These are phyloP conservation scores for Lycodopsis pacificus DNA, from an alignment of 2,797 vertebrate species.

Conservation along the genomic window DNA sequence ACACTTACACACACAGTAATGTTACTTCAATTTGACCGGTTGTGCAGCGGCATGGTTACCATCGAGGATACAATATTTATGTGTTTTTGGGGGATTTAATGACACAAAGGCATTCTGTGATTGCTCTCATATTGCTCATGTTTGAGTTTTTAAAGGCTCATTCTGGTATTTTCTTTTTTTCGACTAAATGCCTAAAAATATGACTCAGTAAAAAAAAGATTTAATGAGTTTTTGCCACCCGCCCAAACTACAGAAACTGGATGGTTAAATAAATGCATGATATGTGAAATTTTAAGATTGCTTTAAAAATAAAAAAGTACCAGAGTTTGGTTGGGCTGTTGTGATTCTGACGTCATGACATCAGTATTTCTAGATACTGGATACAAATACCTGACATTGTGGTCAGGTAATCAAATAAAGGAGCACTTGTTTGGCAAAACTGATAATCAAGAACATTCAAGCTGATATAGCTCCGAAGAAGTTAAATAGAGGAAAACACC, in stretches of 20 bases:
- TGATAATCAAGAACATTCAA: slow-evolving; percentile 8
- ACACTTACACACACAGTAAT: neutral
- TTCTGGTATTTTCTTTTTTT: neutral
- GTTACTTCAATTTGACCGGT: neutral
- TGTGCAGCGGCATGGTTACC: neutral
- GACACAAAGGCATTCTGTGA: neutral
- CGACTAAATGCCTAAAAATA: neutral
- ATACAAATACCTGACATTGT: neutral
- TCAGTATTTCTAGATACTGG: slow-evolving; percentile 5
- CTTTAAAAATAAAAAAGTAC: neutral
- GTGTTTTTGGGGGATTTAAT: neutral
- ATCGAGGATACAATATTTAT: neutral
- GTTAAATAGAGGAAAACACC: slow-evolving; percentile 25
- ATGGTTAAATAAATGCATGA: neutral
- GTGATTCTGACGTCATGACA: neutral
- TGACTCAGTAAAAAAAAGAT: neutral
- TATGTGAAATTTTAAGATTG: neutral
- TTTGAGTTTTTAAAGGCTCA: neutral
- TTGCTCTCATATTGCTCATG: neutral
- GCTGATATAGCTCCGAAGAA: neutral
- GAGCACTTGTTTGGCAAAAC: neutral
- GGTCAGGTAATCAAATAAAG: slow-evolving; percentile 6
- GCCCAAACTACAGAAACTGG: neutral
- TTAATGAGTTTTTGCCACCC: neutral
- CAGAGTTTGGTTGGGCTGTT: neutral